Conservation (phyloP, 2,888 invertebrate species). For the Drosophila engyochracea region DNA sequence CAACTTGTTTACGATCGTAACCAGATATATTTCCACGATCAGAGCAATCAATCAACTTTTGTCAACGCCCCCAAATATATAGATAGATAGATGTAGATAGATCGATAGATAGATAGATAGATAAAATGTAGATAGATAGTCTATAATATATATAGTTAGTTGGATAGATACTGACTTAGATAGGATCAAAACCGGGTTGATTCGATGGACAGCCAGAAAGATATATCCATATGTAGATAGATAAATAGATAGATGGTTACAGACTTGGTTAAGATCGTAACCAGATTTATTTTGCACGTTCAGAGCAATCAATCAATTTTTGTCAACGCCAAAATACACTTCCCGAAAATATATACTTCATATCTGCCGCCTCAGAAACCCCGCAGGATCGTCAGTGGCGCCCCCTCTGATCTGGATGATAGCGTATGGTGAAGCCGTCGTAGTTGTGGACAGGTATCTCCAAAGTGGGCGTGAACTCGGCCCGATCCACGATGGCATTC, state of each 20-base stretch:
- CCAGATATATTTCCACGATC: conserved; percentile 21
- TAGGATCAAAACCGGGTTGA: background rate
- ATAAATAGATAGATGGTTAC: background rate
- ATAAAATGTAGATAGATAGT: background rate
- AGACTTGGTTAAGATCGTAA: conserved; percentile 7
- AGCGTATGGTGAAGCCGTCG: conserved; percentile 86
- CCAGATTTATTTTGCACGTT: conserved; percentile 24
- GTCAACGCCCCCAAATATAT: conserved; percentile 9
- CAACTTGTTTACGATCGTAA: conserved; percentile 2
- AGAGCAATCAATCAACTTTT: conserved; percentile 37
- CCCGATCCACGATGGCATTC: conserved; percentile 89
- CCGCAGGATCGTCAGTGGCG: no score
- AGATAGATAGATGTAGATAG: background rate
- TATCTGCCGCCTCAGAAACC: background rate
- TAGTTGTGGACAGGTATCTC: conserved; percentile 86
- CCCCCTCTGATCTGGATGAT: conserved; percentile 18
- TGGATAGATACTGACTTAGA: background rate
- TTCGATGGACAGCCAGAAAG: no score
- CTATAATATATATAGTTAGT: background rate
- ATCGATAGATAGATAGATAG: background rate
- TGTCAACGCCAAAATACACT: conserved; percentile 13
- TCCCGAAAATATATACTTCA: no score
- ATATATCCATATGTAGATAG: background rate
- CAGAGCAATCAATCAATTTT: background rate
- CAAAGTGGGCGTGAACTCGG: conserved; percentile 89